phyloP scores from a whole-genome alignment of 2,113 vertebrate genomes.

The Vidua macroura region DNA sequence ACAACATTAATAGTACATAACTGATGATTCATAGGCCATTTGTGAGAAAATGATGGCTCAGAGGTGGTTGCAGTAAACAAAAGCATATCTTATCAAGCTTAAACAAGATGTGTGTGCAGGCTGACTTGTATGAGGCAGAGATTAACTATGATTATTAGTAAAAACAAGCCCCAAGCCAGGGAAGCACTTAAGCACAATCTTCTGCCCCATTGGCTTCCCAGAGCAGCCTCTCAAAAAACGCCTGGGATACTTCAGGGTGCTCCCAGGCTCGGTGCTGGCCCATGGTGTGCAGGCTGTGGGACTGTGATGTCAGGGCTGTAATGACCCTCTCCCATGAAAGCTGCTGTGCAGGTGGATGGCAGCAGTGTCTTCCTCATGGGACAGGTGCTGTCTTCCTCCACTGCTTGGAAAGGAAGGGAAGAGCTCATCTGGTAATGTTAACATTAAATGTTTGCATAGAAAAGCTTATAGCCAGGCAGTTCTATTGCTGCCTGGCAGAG shows the following conservation, averaged over 20 bases:
- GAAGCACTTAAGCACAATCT: neutral
- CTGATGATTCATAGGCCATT: neutral
- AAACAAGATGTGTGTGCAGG: neutral
- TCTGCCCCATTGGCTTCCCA: neutral
- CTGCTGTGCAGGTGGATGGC: neutral
- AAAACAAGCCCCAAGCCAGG: neutral
- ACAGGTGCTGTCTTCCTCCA: neutral
- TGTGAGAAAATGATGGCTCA: neutral
- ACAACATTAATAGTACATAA: neutral
- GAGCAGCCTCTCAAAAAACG: neutral
- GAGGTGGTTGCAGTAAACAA: neutral
- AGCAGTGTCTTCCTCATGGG: rapidly evolving
- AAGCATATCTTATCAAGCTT: neutral
- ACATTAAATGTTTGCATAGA: neutral
- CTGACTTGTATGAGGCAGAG: neutral
- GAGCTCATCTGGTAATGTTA: neutral
- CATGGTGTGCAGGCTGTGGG: neutral
- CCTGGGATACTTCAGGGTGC: neutral
- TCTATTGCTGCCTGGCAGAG: neutral
- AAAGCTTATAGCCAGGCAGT: neutral
- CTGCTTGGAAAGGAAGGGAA: neutral
- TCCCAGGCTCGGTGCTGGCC: neutral
- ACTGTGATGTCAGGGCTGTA: neutral
- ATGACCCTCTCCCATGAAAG: rapidly evolving
- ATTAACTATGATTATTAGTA: neutral